Base-by-base conservation (phyloP, 2,888 invertebrate species). In the Sesia apiformis region DNA sequence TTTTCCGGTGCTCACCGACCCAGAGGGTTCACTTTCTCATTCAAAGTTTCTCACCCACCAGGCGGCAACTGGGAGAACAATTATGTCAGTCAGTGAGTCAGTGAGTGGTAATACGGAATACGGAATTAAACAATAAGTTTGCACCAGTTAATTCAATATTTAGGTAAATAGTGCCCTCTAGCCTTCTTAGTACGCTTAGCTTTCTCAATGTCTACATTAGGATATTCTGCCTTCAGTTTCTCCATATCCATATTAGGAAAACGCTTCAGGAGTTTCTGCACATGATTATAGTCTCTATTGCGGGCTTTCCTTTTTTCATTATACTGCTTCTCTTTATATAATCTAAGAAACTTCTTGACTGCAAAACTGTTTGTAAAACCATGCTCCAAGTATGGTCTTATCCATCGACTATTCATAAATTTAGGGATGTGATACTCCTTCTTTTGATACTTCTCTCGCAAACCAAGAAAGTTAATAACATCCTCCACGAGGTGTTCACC, bases 181-280 rank as follows among this genome's bases (percentile, higher is more conserved):
- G 91, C 80, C 77, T 91, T 93, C 61, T 90, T 90, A 52, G 78
- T 76, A 4, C 73, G 74, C 64, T 91, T 91, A 1, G 93, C 90
- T 74, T 91, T 92, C 57, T 95, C 92, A 53, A 97, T 82, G 76
- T 97, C 91, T 4, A 96, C 93, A 71, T 92, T 80, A 4, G 97
- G 96, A 79, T 93, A 97, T 68, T 94, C 91, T 57, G 91, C 86
- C 72, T 93, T 92, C 38, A 97, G 70, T 54, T 92, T 86, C 56
- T 93, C 92, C 74, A 93, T 74, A 71, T 95, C 94, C 77, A 95
- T 81, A 70, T 96, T 90, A 1, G 96, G 96, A 79, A 94, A 96
- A 49, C 93, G 90, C 61, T 93, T 93, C 39, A 97, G 67, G 55
- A 95, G 76, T 60, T 92, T 91, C 77, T 92, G 92, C 0, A 93